Percentiles rank a stretch among this genome's conserved stretches.
These are phyloP conservation scores for Nephrotoma flavescens DNA, from an alignment of 2,888 invertebrate species.

Conservation along the genomic window DNA sequence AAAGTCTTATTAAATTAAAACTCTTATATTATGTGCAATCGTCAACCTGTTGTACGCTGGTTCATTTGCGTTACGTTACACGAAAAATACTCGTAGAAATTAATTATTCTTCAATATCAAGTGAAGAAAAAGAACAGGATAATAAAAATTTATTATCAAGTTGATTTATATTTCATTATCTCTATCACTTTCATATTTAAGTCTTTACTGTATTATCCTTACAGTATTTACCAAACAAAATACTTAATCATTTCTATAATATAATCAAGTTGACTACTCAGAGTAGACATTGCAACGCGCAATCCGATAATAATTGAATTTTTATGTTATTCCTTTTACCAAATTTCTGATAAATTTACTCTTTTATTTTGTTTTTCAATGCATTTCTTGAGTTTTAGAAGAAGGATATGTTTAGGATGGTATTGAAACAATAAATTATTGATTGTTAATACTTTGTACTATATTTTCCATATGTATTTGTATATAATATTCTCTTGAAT, in stretches of 20 bases:
- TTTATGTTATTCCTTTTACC: background rate
- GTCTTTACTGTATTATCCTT: background rate
- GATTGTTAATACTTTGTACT: background rate
- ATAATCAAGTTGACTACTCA: background rate
- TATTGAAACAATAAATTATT: background rate
- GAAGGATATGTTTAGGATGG: background rate
- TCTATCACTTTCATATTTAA: background rate
- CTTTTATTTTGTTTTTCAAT: background rate
- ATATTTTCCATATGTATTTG: background rate
- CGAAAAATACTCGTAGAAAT: no score
- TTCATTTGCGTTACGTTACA: no score
- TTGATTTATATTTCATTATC: background rate
- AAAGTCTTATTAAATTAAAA: no score
- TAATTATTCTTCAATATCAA: background rate
- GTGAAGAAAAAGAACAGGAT: background rate
- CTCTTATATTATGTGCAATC: no score
- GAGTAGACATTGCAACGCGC: background rate
- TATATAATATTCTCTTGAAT: background rate
- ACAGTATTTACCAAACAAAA: background rate
- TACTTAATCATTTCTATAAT: background rate
- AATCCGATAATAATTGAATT: background rate
- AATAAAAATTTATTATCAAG: background rate
- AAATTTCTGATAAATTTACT: background rate
- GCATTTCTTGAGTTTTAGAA: background rate
- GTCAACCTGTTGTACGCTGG: no score